Evolutionary conservation across 2,888 invertebrate species (phyloP).

Genomic region (Hirtodrosophila trivittata): DNA sequence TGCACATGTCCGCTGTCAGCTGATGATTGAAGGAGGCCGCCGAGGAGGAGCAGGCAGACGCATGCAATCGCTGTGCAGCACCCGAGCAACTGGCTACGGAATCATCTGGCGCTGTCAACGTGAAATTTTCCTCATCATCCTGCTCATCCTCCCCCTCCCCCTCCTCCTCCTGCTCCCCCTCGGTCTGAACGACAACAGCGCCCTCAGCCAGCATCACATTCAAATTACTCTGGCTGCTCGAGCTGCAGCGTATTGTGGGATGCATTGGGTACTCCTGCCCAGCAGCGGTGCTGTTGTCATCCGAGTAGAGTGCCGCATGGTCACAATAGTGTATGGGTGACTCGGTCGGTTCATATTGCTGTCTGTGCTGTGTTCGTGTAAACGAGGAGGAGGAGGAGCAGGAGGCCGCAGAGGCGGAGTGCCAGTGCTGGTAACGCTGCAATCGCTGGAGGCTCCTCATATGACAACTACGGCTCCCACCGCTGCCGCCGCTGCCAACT

Average conservation of each 20-base stretch:
- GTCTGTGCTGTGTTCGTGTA: conserved; percentile 58
- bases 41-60: conserved; percentile 23
- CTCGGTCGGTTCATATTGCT: conserved; percentile 79
- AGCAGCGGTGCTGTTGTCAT: conserved; percentile 75
- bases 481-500: conserved; percentile 76
- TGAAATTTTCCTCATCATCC: conserved; percentile 34
- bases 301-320: conserved; percentile 81
- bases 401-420: conserved; percentile 48
- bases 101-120: conserved; percentile 35
- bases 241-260: conserved; percentile 63
- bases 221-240: conserved; percentile 73
- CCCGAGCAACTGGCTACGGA: conserved; percentile 65
- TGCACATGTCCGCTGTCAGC: conserved; percentile 83
- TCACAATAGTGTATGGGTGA: conserved; percentile 84
- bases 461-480: conserved; percentile 44
- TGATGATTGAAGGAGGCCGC: conserved; percentile 81
- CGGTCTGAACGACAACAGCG: conserved; percentile 19
- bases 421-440: conserved; percentile 62
- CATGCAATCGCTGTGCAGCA: conserved; percentile 46
- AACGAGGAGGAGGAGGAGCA: conserved; percentile 41
- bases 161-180: conserved; percentile 20
- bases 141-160: conserved; percentile 12
- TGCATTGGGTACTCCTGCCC: conserved; percentile 64
- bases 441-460: conserved; percentile 55
- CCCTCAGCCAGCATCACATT: conserved; percentile 63